phyloP scores from a whole-genome alignment of 2,113 vertebrate species.

The Tauraco erythrolophus region DNA sequence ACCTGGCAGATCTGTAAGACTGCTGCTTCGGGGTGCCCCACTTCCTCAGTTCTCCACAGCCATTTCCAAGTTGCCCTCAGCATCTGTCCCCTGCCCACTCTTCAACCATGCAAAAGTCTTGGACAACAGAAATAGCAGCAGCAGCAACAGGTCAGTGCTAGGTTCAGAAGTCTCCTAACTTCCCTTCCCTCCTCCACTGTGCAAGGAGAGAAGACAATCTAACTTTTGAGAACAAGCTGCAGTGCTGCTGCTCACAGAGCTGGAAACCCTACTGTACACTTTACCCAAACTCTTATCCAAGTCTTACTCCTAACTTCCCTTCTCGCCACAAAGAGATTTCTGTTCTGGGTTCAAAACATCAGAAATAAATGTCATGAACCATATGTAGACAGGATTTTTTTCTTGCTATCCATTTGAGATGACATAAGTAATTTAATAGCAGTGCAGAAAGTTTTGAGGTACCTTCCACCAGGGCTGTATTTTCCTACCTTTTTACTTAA shows the following conservation, averaged over 20 bases:
- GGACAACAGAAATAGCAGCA: neutral
- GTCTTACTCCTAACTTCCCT: neutral
- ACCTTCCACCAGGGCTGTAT: neutral
- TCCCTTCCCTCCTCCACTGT: neutral
- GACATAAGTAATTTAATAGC: neutral
- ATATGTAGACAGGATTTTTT: neutral
- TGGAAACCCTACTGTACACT: neutral
- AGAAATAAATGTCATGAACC: neutral
- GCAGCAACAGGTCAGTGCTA: neutral
- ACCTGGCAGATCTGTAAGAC: neutral
- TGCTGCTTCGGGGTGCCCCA: neutral
- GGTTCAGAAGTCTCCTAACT: neutral
- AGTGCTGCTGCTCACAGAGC: neutral
- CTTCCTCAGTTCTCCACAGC: neutral
- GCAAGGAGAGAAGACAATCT: neutral
- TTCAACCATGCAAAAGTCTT: neutral
- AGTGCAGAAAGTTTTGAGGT: neutral
- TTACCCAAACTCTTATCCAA: neutral
- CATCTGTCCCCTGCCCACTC: neutral
- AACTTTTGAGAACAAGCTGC: neutral
- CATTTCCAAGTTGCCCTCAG: neutral
- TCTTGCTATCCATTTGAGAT: neutral
- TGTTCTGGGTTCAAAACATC: neutral
- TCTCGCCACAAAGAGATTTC: neutral
- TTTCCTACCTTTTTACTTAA: neutral